phyloP scores from a whole-genome alignment of 1,140 invertebrate genomes.

The Drosophila ercepeae region DNA sequence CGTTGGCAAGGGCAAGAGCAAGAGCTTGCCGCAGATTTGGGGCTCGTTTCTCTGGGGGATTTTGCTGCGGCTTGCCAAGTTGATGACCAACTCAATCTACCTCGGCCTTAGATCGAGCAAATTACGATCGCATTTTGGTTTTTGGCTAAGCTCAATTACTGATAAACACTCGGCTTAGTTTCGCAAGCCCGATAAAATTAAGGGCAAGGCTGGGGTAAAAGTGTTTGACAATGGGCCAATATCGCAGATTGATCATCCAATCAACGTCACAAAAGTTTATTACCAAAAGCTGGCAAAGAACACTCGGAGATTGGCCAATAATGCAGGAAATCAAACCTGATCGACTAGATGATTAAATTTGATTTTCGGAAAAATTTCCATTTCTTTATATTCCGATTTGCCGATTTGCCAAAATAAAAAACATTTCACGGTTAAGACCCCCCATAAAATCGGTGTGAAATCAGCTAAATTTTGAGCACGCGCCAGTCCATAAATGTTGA shows the following conservation, averaged over 20 bases:
- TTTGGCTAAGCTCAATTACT: slow-evolving; percentile 19
- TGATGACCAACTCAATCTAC: slow-evolving; percentile 35
- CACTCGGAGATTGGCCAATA: not conserved
- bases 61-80: slow-evolving; percentile 28
- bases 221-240: slow-evolving; percentile 34
- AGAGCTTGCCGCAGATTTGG: slow-evolving; percentile 15
- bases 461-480: slow-evolving; percentile 55
- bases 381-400: slow-evolving; percentile 18
- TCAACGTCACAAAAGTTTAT: not conserved
- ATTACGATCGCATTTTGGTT: slow-evolving; percentile 36
- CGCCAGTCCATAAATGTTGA: slow-evolving; percentile 35
- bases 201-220: slow-evolving; percentile 25
- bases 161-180: slow-evolving; percentile 5
- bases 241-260: slow-evolving; percentile 19
- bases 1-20: slow-evolving; percentile 64
- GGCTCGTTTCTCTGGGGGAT: slow-evolving; percentile 37
- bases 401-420: slow-evolving; percentile 2
- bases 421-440: slow-evolving; percentile 14
- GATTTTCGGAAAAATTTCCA: slow-evolving; percentile 10
- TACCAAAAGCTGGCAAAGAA: not conserved
- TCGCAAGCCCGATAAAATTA: slow-evolving; percentile 18
- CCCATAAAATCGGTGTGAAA: slow-evolving; percentile 47
- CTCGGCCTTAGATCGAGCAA: slow-evolving; percentile 25
- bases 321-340: slow-evolving; percentile 25
- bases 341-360: not conserved